Percentiles rank a stretch among this genome's conserved stretches.
These are phyloP conservation scores for Turritopsis rubra DNA, from an alignment of 30 jellyfish, hydroid and myxozoan genomes.

Conservation along the genomic window DNA sequence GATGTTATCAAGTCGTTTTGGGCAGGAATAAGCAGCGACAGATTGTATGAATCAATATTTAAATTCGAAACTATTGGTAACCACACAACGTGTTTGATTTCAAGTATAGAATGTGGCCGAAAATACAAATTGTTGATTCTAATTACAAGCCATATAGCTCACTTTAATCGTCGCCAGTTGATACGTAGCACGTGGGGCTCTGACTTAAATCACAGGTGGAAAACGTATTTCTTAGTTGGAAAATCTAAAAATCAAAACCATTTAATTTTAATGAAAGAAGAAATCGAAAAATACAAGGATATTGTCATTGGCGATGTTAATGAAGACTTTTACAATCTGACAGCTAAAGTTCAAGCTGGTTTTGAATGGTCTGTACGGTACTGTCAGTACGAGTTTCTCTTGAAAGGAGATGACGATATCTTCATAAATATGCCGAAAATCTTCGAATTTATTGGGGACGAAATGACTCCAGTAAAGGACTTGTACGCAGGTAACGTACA, in stretches of 20 bases:
- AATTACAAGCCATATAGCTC: slow-evolving; percentile 7
- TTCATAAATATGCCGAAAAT: slow-evolving; percentile 22
- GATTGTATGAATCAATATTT: not conserved
- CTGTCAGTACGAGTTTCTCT: slow-evolving; percentile 11
- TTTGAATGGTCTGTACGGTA: slow-evolving; percentile 33
- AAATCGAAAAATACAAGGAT: slow-evolving; percentile 8
- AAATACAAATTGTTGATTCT: not conserved
- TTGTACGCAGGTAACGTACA: slow-evolving; percentile 33
- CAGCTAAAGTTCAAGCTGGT: slow-evolving; percentile 12
- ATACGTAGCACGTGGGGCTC: slow-evolving; percentile 26
- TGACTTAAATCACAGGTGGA: slow-evolving; percentile 6
- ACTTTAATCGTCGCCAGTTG: not conserved
- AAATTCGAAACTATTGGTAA: not conserved
- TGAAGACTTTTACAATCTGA: slow-evolving; percentile 29
- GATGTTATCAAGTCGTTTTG: not conserved
- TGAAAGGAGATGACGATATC: slow-evolving; percentile 31
- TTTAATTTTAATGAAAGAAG: not conserved
- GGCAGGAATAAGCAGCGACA: not conserved
- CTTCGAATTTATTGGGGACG: slow-evolving; percentile 9
- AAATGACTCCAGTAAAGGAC: not conserved
- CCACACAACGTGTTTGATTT: not conserved
- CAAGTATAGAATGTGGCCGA: not conserved
- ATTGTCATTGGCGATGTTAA: slow-evolving; percentile 6
- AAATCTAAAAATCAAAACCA: not conserved
- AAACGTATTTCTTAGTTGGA: not conserved